Percentiles rank a stretch among this genome's conserved stretches.
These are phyloP conservation scores for Drosophila formosana DNA, from an alignment of 2,888 invertebrate genomes.

Conservation along the genomic window DNA sequence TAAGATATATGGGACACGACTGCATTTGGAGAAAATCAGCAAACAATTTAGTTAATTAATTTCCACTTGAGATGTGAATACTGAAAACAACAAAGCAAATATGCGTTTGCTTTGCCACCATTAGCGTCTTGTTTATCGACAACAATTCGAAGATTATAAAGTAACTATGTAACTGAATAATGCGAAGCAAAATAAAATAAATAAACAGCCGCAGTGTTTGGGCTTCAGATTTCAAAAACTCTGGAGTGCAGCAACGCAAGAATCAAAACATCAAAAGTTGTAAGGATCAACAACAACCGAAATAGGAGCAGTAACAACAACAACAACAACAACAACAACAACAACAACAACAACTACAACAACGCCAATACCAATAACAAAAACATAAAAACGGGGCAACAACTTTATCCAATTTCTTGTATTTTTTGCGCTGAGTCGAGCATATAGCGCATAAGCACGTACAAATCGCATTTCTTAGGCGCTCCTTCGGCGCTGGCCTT, in stretches of 20 bases:
- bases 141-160: slow-evolving; percentile 15
- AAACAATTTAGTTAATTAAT: slow-evolving; percentile 35
- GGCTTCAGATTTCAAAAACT: slow-evolving; percentile 25
- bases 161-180: slow-evolving; percentile 12
- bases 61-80: background rate
- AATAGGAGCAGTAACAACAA: background rate
- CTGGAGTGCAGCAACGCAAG: slow-evolving; percentile 52
- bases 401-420: slow-evolving; percentile 73
- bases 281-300: slow-evolving; percentile 19
- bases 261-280: slow-evolving; percentile 71
- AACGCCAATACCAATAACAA: slow-evolving; percentile 9
- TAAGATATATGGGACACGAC: slow-evolving; percentile 5
- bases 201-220: slow-evolving; percentile 27
- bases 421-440: slow-evolving; percentile 68
- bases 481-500: slow-evolving; percentile 55
- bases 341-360: no score
- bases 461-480: slow-evolving; percentile 84
- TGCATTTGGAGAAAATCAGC: background rate
- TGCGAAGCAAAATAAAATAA: slow-evolving; percentile 41
- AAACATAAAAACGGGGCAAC: slow-evolving; percentile 27
- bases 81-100: no score
- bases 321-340: slow-evolving; percentile 7
- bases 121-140: slow-evolving; percentile 12
- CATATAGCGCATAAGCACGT: slow-evolving; percentile 83
- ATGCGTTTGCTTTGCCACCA: no score